Conservation (phyloP, 1,140 invertebrate genomes). For the Brachionus calyciflorus region DNA sequence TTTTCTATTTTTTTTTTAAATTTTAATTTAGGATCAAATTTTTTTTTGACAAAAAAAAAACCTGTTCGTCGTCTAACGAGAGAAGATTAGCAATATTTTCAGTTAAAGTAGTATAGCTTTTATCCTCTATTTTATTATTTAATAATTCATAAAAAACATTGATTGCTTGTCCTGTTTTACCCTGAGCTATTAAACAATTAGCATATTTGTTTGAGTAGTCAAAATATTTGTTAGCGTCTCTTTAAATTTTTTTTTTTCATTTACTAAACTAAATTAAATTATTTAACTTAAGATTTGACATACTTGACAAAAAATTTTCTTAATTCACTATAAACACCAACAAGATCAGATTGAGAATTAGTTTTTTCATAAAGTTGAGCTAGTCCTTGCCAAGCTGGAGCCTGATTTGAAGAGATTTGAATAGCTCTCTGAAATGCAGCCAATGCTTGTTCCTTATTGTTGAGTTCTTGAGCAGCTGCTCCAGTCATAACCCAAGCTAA, state of each 20-base stretch:
- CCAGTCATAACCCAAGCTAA: conserved; percentile 42
- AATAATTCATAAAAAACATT: conserved; percentile 11
- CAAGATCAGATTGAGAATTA: conserved; percentile 15
- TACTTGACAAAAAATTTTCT: conserved; percentile 30
- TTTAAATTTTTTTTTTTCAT: too few species aligned
- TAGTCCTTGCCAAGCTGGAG: conserved; percentile 42
- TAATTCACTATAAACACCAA: conserved; percentile 32
- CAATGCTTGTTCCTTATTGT: conserved; percentile 38
- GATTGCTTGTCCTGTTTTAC: conserved; percentile 8
- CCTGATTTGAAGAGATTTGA: conserved; percentile 19
- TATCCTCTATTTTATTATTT: not conserved
- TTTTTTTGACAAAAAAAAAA: not conserved
- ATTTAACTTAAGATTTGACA: not conserved
- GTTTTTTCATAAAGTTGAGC: conserved; percentile 42
- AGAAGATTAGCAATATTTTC: conserved; percentile 12
- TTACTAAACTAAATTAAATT: not conserved
- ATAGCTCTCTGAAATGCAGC: conserved; percentile 43
- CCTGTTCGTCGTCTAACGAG: not conserved
- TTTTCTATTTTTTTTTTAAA: conserved; percentile 15
- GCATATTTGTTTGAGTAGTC: conserved; percentile 40
- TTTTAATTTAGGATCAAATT: not conserved
- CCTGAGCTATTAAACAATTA: not conserved
- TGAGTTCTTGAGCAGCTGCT: conserved; percentile 18
- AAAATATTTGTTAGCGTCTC: conserved; percentile 30
- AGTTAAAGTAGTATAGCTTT: not conserved